phyloP scores from a whole-genome alignment of 2,797 vertebrate species.

The Odontamblyopus rebecca region DNA sequence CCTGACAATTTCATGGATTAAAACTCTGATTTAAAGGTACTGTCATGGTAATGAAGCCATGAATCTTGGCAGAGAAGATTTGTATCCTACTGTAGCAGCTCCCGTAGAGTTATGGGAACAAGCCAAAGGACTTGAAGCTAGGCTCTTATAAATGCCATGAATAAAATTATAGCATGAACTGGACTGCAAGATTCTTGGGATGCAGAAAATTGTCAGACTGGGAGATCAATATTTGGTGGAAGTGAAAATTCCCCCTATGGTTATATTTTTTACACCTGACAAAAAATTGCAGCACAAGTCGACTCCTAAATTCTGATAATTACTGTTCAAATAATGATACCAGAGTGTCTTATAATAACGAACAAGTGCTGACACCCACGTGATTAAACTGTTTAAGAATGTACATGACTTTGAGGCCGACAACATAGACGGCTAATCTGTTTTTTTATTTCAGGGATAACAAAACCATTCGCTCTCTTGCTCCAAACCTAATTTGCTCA shows the following conservation, averaged over 20 bases:
- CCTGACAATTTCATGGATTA: too few species aligned
- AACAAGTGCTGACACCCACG: neutral
- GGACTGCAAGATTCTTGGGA: conserved; percentile 3
- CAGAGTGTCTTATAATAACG: conserved; percentile 22
- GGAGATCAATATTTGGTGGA: conserved; percentile 13
- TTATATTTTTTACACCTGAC: conserved; percentile 34
- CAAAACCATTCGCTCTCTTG: conserved; percentile 26
- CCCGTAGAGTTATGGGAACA: neutral
- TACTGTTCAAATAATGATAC: conserved; percentile 39
- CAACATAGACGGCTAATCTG: conserved; percentile 25
- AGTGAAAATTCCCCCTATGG: neutral
- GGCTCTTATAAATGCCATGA: conserved; percentile 5
- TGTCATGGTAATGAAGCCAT: too few species aligned
- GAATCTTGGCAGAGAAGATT: too few species aligned
- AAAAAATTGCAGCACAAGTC: conserved; percentile 28
- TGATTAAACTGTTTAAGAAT: conserved; percentile 31
- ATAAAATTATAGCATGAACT: conserved; percentile 10
- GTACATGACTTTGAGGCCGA: conserved; percentile 32
- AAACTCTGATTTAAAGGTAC: too few species aligned
- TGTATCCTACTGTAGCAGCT: neutral
- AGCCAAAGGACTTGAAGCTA: neutral
- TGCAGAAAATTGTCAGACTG: conserved; percentile 2
- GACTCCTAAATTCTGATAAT: conserved; percentile 31
- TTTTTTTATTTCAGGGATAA: conserved; percentile 40
- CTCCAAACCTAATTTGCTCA: conserved; percentile 39